Base-by-base conservation (phyloP, 2,113 vertebrate species). In the Cephalopterus ornatus region DNA sequence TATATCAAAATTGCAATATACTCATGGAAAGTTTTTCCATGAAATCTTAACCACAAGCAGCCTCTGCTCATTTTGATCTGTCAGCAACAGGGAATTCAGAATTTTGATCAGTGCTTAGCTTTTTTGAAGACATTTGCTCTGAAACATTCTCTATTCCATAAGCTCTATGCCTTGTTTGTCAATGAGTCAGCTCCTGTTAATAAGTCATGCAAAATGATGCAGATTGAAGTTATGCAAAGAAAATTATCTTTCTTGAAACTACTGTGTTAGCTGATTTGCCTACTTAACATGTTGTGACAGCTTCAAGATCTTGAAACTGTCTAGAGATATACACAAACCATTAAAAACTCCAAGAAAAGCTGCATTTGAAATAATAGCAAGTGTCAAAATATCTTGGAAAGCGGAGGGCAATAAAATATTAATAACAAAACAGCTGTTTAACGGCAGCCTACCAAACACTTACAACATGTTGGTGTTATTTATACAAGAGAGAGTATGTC, bases 341-440 rank as follows among this genome's bases (percentile, higher is more conserved):
- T 97, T 97, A 96, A 94, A 97, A 93, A 94, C 70, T 96, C 97
- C 84, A 96, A 95, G 93, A 97, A 97, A 97, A 92, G 73, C 94
- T 93, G 93, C 89, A 94, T 97, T 95, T 95, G 90, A 97, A 97
- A 97, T 93, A 95, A 97, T 93, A 96, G 89, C 58, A 95, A 94
- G 85, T 97, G 95, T 97, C 97, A 98, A 97, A 95, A 97, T 96
- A 97, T 95, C 96, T 95, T 85, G 70, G 92, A 91, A 97, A 92
- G 97, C 67, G 12, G 66, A 96, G 77, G 89, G 73, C 71, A 92
- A 94, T 97, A 95, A 95, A 75, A 97, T 97, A 98, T 97, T 97
- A 98, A 98, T 96, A 97, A 97, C 76, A 94, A 96, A 98, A 94
- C 81, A 95, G 92, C 83, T 96, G 92, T 93, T 97, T 95, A 95